Evolutionary conservation across 2,797 vertebrate species (phyloP).

Genomic region (Moxostoma hubbsi): DNA sequence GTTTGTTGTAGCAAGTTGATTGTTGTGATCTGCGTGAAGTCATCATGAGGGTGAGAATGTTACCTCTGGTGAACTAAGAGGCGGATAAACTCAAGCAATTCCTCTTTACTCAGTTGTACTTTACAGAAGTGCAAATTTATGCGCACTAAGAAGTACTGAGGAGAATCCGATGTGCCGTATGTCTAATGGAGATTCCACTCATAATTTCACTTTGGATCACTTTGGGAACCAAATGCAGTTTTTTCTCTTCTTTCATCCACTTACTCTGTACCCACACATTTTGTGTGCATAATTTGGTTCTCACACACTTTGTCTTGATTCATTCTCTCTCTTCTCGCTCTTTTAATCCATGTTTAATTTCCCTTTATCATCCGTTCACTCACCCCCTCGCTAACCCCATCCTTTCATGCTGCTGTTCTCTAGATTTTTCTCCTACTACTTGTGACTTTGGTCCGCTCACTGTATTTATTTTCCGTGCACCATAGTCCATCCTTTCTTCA

Average conservation of each 20-base stretch:
- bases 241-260: not conserved
- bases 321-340: not conserved
- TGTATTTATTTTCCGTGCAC: not conserved
- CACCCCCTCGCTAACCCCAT: conserved; percentile 6
- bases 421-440: not conserved
- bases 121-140: too few relatives aligned
- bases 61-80: too few relatives aligned
- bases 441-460: not conserved
- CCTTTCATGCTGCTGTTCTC: not conserved
- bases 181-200: too few relatives aligned
- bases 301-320: not conserved
- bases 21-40: too few relatives aligned
- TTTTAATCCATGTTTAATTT: conserved; percentile 19
- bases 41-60: too few relatives aligned
- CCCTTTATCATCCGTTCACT: not conserved
- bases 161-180: too few relatives aligned
- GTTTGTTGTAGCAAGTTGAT: too few relatives aligned
- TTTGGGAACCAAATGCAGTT: not conserved
- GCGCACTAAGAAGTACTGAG: too few relatives aligned
- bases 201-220: not conserved
- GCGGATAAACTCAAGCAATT: too few relatives aligned
- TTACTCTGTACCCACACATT: not conserved
- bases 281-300: conserved; percentile 6
- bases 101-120: too few relatives aligned
- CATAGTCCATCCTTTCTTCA: not conserved